phyloP scores from a whole-genome alignment of 2,888 invertebrate genomes.

The Temnothorax ravouxi region DNA sequence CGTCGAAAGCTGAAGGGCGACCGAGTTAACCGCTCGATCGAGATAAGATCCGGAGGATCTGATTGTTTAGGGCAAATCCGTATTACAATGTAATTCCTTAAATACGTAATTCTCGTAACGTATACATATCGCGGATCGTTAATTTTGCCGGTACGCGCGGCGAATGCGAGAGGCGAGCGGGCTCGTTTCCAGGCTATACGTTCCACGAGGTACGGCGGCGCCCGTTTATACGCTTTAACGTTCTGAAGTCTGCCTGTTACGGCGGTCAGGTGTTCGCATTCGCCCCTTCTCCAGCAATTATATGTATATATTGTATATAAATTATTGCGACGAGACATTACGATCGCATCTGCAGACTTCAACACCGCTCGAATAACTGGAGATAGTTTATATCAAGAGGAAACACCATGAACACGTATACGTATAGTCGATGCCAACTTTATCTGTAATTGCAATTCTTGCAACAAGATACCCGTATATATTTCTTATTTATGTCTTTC shows the following conservation, averaged over 20 bases:
- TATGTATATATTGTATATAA: conserved; percentile 13
- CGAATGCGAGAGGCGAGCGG: conserved; percentile 26
- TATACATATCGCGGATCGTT: conserved; percentile 43
- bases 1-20: background rate
- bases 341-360: background rate
- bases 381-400: background rate
- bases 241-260: conserved; percentile 34
- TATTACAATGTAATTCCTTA: conserved; percentile 23
- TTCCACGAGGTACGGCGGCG: conserved; percentile 39
- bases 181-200: conserved; percentile 29
- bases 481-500: too few species aligned
- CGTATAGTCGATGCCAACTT: conserved; percentile 6
- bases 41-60: background rate
- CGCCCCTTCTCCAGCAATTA: conserved; percentile 23
- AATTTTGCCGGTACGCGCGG: conserved; percentile 31
- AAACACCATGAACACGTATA: background rate
- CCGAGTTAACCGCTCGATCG: background rate
- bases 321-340: conserved; percentile 32
- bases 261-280: conserved; percentile 39
- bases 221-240: conserved; percentile 13
- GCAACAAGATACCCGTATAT: background rate
- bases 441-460: background rate
- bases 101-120: conserved; percentile 26
- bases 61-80: conserved; percentile 11
- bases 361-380: conserved; percentile 1